phyloP scores from a whole-genome alignment of 2,888 invertebrate species.

The Eupithecia insigniata region DNA sequence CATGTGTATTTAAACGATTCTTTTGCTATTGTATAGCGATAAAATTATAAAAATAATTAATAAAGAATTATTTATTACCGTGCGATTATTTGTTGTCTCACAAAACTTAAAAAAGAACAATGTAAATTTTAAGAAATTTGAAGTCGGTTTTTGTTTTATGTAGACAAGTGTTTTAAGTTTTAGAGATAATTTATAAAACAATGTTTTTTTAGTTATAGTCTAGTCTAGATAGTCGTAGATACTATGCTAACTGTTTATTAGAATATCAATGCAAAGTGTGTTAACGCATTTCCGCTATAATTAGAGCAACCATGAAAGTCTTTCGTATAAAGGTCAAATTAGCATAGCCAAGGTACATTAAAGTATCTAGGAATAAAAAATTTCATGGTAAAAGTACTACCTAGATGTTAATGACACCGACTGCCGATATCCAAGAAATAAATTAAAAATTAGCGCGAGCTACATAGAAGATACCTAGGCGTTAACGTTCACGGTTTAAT shows the following conservation, averaged over 20 bases:
- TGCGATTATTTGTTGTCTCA: too few relatives aligned
- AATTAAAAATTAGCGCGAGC: background rate
- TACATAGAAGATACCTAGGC: background rate
- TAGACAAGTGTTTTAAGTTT: too few relatives aligned
- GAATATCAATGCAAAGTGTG: conserved; percentile 30
- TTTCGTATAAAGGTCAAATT: conserved; percentile 27
- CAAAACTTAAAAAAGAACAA: too few relatives aligned
- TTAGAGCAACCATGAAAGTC: conserved; percentile 37
- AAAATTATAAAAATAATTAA: too few relatives aligned
- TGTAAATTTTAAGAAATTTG: too few relatives aligned
- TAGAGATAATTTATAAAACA: background rate
- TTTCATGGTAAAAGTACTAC: conserved; percentile 4
- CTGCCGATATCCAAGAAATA: conserved; percentile 16
- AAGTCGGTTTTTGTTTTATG: background rate
- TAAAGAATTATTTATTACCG: too few relatives aligned
- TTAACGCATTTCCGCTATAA: conserved; percentile 32
- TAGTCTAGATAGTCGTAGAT: background rate
- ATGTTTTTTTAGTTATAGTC: background rate
- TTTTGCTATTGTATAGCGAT: background rate
- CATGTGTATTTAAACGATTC: too few relatives aligned
- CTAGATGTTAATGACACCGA: conserved; percentile 7
- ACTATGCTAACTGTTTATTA: conserved; percentile 26
- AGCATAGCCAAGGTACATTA: conserved; percentile 2
- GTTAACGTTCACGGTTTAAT: too few relatives aligned
- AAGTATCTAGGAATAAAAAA: conserved; percentile 8